These are phyloP conservation scores for Agrochola lychnidis DNA, from an alignment of 2,888 invertebrate genomes.

Conservation along the genomic window DNA sequence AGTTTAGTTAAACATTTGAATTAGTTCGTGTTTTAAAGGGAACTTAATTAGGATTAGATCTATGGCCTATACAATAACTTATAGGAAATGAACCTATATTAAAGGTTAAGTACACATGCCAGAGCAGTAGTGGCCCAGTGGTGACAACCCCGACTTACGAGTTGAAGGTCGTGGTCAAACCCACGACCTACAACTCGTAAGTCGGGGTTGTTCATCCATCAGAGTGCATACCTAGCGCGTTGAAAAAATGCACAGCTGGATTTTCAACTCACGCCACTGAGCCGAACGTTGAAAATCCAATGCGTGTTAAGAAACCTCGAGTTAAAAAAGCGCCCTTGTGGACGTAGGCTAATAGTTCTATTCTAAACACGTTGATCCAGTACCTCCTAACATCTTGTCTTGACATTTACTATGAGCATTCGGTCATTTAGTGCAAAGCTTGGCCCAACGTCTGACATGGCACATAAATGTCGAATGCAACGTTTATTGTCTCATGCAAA, in stretches of 20 bases:
- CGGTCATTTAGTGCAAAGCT: conserved; percentile 11
- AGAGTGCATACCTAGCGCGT: no score
- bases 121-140: no score
- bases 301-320: no score
- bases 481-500: neutral
- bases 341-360: neutral
- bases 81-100: neutral
- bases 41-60: neutral
- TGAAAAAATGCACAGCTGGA: no score
- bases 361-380: neutral
- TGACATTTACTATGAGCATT: conserved; percentile 18
- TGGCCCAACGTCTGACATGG: conserved; percentile 1
- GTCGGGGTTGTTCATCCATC: no score
- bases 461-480: conserved; percentile 19
- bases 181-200: no score
- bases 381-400: neutral
- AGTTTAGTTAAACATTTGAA: conserved; percentile 14
- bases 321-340: no score
- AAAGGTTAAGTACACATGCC: neutral
- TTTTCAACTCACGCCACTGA: no score
- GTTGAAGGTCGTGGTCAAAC: no score
- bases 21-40: conserved; percentile 1
- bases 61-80: neutral
- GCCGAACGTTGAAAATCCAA: no score
- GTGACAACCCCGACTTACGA: no score